A percentile compares a stretch with the other conserved stretches of the same genome.
Evolutionary conservation across 2,113 vertebrate species (phyloP).

Genomic region (Baryphthengus martii): DNA sequence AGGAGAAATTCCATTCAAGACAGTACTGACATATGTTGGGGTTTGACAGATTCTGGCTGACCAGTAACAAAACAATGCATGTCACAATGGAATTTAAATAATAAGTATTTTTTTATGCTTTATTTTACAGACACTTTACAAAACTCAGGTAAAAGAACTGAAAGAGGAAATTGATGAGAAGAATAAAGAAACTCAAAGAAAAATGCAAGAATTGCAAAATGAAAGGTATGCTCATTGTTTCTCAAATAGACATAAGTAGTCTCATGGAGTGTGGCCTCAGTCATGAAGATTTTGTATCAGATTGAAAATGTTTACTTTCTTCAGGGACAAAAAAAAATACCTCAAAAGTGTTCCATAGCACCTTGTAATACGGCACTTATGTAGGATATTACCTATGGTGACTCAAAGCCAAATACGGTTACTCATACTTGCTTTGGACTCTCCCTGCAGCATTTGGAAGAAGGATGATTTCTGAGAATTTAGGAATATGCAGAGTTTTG

Average conservation of each 20-base stretch:
- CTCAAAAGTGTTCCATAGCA: not conserved
- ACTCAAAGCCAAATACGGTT: not conserved
- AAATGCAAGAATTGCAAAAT: slow-evolving; percentile 87
- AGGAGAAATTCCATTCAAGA: not conserved
- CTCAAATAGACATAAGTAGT: not conserved
- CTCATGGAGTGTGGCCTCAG: not conserved
- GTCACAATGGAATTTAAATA: not conserved
- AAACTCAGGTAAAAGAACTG: slow-evolving; percentile 99
- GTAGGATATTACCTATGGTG: not conserved
- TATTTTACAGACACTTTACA: slow-evolving; percentile 93
- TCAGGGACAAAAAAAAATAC: not conserved
- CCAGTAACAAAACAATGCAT: not conserved
- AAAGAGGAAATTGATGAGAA: slow-evolving; percentile 97
- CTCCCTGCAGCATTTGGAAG: not conserved
- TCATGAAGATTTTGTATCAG: not conserved
- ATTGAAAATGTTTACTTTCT: not conserved
- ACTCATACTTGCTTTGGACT: not conserved
- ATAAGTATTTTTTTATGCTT: not conserved
- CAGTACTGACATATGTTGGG: not conserved
- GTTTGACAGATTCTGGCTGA: not conserved
- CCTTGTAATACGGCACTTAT: not conserved
- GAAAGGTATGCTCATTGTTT: slow-evolving; percentile 84
- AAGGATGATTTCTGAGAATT: not conserved
- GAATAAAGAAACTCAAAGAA: slow-evolving; percentile 89
- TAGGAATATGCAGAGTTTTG: not conserved